Evolutionary conservation across 1,140 invertebrate species (phyloP).

Genomic region (Cotesia glomerata): DNA sequence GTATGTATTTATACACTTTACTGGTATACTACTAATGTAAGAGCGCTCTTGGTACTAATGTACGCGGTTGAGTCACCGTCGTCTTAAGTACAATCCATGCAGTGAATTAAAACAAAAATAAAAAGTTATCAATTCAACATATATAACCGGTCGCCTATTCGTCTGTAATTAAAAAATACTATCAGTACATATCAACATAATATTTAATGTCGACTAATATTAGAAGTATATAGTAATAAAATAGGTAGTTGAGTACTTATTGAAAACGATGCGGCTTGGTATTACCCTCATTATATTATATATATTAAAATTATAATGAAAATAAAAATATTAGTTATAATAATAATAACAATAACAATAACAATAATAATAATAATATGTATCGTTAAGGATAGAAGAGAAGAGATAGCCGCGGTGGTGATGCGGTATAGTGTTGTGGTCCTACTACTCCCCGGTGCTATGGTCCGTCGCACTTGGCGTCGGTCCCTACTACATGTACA

Average conservation of each 20-base stretch:
- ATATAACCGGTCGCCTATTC: too few species aligned
- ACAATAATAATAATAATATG: too few species aligned
- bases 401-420: slow-evolving; percentile 10
- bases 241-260: neutral
- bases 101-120: too few species aligned
- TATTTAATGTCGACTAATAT: too few species aligned
- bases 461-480: slow-evolving; percentile 39
- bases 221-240: neutral
- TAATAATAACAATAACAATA: too few species aligned
- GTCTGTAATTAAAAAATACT: too few species aligned
- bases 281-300: slow-evolving; percentile 12
- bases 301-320: neutral
- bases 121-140: too few species aligned
- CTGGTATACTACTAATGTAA: neutral
- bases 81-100: too few species aligned
- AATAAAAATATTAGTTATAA: too few species aligned
- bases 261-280: slow-evolving; percentile 3
- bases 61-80: slow-evolving; percentile 1
- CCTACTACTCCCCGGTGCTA: slow-evolving; percentile 24
- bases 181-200: too few species aligned
- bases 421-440: slow-evolving; percentile 10
- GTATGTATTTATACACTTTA: neutral
- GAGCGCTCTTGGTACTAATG: neutral
- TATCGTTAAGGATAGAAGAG: neutral
- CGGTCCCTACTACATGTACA: slow-evolving; percentile 38